phyloP scores from a whole-genome alignment of 2,113 vertebrate species.

The Lepus americanus region DNA sequence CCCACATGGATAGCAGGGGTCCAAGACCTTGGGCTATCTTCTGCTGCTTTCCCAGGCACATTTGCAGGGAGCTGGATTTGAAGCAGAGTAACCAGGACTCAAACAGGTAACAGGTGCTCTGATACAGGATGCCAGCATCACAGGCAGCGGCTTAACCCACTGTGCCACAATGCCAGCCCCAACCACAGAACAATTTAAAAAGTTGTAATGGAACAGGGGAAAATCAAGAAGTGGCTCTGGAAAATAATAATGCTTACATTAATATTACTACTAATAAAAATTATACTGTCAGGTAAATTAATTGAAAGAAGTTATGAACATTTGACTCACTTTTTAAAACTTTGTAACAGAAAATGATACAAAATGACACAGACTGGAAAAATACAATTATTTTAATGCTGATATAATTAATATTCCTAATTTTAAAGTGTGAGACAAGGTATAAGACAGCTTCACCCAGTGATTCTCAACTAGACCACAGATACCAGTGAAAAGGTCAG shows the following conservation, averaged over 20 bases:
- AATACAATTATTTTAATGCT: background rate
- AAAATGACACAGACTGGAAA: background rate
- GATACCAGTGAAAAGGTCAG: background rate
- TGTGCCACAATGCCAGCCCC: too few relatives aligned
- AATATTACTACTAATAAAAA: too few relatives aligned
- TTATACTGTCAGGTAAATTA: background rate
- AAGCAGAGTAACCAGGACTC: too few relatives aligned
- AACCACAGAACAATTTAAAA: background rate
- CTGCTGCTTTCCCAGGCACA: too few relatives aligned
- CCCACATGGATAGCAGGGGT: too few relatives aligned
- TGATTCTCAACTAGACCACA: background rate
- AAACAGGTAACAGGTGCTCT: too few relatives aligned
- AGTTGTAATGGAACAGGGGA: background rate
- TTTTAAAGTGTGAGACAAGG: background rate
- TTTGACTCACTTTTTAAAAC: conserved; percentile 8
- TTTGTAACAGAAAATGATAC: conserved; percentile 2
- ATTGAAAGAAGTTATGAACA: background rate
- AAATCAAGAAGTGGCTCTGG: background rate
- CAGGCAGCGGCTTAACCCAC: too few relatives aligned
- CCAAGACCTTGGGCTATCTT: too few relatives aligned
- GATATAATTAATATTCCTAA: background rate
- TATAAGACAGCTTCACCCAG: background rate
- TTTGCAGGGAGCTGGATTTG: too few relatives aligned
- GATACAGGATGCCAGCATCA: too few relatives aligned
- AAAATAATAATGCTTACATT: background rate